These are phyloP conservation scores for Rhabdomys dilectus DNA, from an alignment of 2,113 vertebrate species.

Conservation along the genomic window DNA sequence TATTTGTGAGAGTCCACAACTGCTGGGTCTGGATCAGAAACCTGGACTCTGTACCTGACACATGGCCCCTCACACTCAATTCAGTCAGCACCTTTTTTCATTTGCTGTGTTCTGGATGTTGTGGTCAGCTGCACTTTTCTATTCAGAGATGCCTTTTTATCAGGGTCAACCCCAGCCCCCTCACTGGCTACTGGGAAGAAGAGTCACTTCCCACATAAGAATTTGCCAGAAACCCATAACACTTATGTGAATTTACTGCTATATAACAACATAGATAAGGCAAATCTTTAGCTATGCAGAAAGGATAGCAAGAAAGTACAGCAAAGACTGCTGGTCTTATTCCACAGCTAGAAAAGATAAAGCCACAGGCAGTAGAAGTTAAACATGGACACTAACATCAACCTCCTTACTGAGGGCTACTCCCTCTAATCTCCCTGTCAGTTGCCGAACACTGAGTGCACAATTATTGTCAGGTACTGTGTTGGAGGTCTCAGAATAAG, in stretches of 20 bases:
- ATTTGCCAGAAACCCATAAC: neutral
- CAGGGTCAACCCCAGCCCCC: neutral
- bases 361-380: neutral
- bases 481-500: neutral
- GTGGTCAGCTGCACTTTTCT: neutral
- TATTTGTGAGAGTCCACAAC: neutral
- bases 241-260: neutral
- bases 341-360: constrained; percentile 24
- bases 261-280: neutral
- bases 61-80: neutral
- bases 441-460: neutral
- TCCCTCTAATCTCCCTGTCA: neutral
- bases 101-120: neutral
- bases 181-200: neutral
- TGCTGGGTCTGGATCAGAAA: neutral
- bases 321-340: neutral
- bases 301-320: neutral
- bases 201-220: constrained; percentile 40
- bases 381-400: neutral
- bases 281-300: neutral
- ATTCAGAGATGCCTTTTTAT: neutral
- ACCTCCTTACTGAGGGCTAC: neutral
- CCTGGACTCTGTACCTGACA: neutral
- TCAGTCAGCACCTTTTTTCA: neutral
- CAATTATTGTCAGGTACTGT: neutral